These are phyloP conservation scores for Triplophysa dalaica DNA, from an alignment of 2,113 vertebrate genomes.

Conservation along the genomic window DNA sequence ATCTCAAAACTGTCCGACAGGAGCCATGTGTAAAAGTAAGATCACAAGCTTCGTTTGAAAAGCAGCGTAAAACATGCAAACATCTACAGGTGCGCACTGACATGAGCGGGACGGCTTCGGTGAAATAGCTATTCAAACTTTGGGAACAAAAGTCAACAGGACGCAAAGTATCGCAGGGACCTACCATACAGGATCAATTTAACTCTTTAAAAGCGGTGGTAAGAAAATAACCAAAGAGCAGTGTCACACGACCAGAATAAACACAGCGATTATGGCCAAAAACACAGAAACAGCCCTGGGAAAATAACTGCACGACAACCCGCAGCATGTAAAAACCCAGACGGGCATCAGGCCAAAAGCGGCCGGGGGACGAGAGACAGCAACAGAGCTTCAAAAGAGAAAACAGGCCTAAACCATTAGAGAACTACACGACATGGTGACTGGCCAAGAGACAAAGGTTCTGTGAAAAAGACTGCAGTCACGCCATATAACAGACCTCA, in stretches of 20 bases:
- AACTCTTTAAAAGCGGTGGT: background rate
- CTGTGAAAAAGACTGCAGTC: background rate
- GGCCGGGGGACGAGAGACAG: constrained; percentile 10
- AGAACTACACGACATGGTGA: constrained; percentile 11
- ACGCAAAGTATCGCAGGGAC: background rate
- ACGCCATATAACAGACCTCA: background rate
- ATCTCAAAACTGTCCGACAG: background rate
- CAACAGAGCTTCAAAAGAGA: constrained; percentile 9
- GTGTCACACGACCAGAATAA: constrained; percentile 28
- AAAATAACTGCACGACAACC: constrained; percentile 24
- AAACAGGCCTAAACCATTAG: constrained; percentile 4
- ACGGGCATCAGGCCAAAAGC: constrained; percentile 6
- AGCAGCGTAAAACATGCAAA: background rate
- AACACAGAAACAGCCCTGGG: constrained; percentile 16
- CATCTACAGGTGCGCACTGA: background rate
- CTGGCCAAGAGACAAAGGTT: background rate
- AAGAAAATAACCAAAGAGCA: constrained; percentile 4
- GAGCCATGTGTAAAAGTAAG: background rate
- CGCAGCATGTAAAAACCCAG: constrained; percentile 18
- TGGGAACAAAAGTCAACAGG: background rate
- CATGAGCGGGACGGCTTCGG: background rate
- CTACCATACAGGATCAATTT: background rate
- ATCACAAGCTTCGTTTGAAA: background rate
- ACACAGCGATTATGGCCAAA: constrained; percentile 19
- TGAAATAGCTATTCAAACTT: background rate